These are phyloP conservation scores for Liopterus haemorrhoidalis DNA, from an alignment of 2,888 invertebrate genomes.

Conservation along the genomic window DNA sequence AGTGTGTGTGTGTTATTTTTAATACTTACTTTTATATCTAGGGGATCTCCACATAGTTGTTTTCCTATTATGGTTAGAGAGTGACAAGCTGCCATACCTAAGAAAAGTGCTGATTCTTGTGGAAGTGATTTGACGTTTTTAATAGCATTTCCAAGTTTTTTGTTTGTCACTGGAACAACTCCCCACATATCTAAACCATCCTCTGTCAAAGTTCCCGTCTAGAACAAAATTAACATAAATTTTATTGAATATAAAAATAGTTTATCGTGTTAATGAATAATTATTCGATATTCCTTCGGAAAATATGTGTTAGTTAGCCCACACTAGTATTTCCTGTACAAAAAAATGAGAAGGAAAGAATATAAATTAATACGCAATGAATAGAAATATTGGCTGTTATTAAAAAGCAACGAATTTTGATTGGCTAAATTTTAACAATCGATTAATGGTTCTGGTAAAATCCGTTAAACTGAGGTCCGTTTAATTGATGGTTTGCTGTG, in stretches of 20 bases:
- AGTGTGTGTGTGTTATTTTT: background rate
- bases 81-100: constrained; percentile 90
- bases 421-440: no score
- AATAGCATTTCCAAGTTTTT: constrained; percentile 33
- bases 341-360: no score
- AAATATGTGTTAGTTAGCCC: no score
- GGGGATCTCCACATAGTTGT: constrained; percentile 82
- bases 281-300: constrained; percentile 1
- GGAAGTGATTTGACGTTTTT: constrained; percentile 34
- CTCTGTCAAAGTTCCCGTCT: constrained; percentile 95
- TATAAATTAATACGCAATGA: no score
- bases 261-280: background rate
- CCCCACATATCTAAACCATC: constrained; percentile 96
- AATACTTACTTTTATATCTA: constrained; percentile 71
- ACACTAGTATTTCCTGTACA: no score
- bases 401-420: no score
- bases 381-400: no score
- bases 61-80: constrained; percentile 83
- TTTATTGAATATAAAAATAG: background rate
- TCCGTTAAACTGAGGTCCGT: no score
- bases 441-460: no score
- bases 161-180: constrained; percentile 57
- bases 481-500: no score
- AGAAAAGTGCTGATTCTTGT: constrained; percentile 34
- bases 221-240: constrained; percentile 29